Evolutionary conservation across 2,888 invertebrate species (phyloP).

Genomic region (Onthophagus sagittarius): DNA sequence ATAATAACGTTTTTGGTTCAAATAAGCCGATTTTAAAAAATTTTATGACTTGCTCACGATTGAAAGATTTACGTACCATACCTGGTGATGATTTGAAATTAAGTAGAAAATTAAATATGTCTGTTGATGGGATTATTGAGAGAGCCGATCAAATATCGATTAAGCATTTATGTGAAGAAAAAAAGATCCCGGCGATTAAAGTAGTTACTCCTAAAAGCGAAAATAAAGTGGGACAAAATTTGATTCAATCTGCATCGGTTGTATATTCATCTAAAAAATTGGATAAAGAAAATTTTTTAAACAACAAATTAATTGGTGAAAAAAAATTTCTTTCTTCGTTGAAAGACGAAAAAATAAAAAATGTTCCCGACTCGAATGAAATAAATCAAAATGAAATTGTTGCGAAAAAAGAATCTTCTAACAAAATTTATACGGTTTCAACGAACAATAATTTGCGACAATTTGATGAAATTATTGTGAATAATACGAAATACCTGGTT

Average conservation of each 20-base stretch:
- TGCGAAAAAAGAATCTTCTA: neutral
- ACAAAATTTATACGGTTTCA: conserved; percentile 14
- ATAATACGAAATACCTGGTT: conserved; percentile 68
- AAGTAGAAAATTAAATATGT: neutral
- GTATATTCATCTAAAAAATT: no score
- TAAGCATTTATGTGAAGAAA: neutral
- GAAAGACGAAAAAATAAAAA: neutral
- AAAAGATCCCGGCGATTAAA: neutral
- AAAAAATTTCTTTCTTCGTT: neutral
- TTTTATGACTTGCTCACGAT: neutral
- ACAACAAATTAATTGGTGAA: neutral
- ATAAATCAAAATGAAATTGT: no score
- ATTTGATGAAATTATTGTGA: conserved; percentile 59
- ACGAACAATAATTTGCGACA: conserved; percentile 9
- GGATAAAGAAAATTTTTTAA: neutral
- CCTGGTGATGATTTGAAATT: neutral
- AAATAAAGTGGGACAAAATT: no score
- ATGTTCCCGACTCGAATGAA: no score
- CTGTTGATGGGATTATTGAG: neutral
- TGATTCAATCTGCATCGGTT: no score
- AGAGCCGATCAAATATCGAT: neutral
- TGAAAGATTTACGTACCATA: neutral
- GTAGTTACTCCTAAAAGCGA: no score
- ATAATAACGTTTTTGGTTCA: neutral
- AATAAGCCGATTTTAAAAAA: neutral